phyloP scores from a whole-genome alignment of 2,888 invertebrate species.

The Temnothorax rugatulus region DNA sequence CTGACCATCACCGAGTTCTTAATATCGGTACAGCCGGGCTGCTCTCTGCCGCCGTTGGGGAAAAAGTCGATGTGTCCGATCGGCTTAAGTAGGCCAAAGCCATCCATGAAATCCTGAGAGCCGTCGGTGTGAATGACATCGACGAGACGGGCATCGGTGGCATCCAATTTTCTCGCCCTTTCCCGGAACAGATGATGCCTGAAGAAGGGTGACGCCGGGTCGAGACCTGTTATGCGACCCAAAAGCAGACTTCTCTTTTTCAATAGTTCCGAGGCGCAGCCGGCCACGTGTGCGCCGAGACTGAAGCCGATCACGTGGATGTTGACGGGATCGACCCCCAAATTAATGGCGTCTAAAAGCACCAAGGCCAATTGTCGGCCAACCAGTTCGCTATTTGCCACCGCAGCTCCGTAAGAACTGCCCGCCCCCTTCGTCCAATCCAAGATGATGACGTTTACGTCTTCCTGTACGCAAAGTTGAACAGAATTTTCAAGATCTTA shows the following conservation, averaged over 20 bases:
- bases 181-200: slow-evolving; percentile 87
- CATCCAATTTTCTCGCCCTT: slow-evolving; percentile 88
- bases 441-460: slow-evolving; percentile 87
- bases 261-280: slow-evolving; percentile 88
- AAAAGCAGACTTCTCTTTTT: slow-evolving; percentile 85
- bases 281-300: slow-evolving; percentile 89
- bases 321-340: slow-evolving; percentile 85
- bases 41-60: slow-evolving; percentile 89
- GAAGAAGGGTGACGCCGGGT: slow-evolving; percentile 89
- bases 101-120: slow-evolving; percentile 88
- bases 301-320: slow-evolving; percentile 89
- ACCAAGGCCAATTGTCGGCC: slow-evolving; percentile 88
- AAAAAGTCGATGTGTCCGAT: slow-evolving; percentile 89
- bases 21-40: slow-evolving; percentile 88
- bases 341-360: slow-evolving; percentile 86
- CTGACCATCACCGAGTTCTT: slow-evolving; percentile 88
- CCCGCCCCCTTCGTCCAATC: slow-evolving; percentile 89
- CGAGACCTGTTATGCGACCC: slow-evolving; percentile 89
- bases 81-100: slow-evolving; percentile 88
- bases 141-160: slow-evolving; percentile 89
- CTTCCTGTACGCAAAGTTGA: slow-evolving; percentile 85
- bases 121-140: slow-evolving; percentile 91
- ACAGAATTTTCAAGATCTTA: background rate
- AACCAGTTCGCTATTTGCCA: slow-evolving; percentile 89
- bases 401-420: slow-evolving; percentile 87